Evolutionary conservation across 1,140 invertebrate genomes (phyloP), one percentile per base, ranked within the genome.

Genomic region (Babylonia areolata): DNA sequence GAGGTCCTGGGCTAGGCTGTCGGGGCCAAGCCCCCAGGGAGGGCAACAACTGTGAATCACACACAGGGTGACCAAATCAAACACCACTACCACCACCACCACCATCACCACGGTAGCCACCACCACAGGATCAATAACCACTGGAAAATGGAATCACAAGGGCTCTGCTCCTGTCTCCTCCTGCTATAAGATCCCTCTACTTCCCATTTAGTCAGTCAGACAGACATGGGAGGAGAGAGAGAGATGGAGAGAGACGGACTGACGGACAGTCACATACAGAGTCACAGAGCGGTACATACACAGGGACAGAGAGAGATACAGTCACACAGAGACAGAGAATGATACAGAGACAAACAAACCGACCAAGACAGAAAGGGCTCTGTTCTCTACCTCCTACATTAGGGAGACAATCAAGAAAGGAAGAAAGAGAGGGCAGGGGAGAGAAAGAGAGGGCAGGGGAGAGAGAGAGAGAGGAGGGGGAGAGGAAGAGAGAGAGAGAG

Each of bases 231-330:
- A 28, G 2, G 71, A 73, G 71, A 73, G 0, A 35, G 33, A 73
- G 33, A 73, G 71, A 73, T 12, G 28, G 64, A 69, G 64, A 69
- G 64, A 69, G n/a, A n/a, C n/a, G n/a, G n/a, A n/a, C n/a, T n/a
- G n/a, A n/a, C n/a, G n/a, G n/a, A n/a, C n/a, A n/a, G n/a, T n/a
- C n/a, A n/a, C n/a, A n/a, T n/a, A n/a, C n/a, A n/a, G n/a, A n/a
- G n/a, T n/a, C n/a, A n/a, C n/a, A n/a, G n/a, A n/a, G n/a, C n/a
- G n/a, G n/a, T n/a, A n/a, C n/a, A n/a, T n/a, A n/a, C n/a, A n/a
- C 9, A 69, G 64, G 28, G 64, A 69, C 9, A 69, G 64, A 69
- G 28, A n/a, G 28, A 69, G 64, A 69, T 9, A 69, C 9, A 69
- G 64, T 12, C 9, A 69, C 9, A 69, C 9, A 69, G 64, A 35